phyloP scores from a whole-genome alignment of 2,888 invertebrate species.

The Epirrhoe alternata region DNA sequence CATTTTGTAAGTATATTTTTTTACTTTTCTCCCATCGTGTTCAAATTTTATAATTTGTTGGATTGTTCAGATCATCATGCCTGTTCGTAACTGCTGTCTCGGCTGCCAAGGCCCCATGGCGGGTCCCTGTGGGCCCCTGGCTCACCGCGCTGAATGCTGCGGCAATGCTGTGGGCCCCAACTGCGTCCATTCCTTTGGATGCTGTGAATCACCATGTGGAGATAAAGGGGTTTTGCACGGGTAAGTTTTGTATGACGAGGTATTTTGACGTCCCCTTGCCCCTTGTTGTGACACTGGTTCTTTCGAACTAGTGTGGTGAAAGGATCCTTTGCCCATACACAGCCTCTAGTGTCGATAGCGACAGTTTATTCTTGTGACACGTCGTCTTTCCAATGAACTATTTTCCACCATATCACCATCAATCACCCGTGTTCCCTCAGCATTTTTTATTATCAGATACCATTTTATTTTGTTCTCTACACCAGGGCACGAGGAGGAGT shows the following conservation, averaged over 20 bases:
- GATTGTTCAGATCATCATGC: constrained; percentile 54
- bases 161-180: constrained; percentile 60
- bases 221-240: constrained; percentile 65
- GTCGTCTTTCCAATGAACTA: too few relatives aligned
- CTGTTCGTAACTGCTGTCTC: constrained; percentile 75
- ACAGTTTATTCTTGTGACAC: too few relatives aligned
- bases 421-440: too few relatives aligned
- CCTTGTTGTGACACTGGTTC: too few relatives aligned
- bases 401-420: too few relatives aligned
- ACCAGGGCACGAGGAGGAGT: constrained; percentile 67
- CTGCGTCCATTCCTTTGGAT: constrained; percentile 63
- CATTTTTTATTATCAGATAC: too few relatives aligned
- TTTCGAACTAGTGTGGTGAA: too few relatives aligned
- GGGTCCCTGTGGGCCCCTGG: constrained; percentile 64
- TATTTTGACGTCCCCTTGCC: too few relatives aligned
- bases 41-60: neutral
- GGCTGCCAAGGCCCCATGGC: constrained; percentile 61
- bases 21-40: neutral
- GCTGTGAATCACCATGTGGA: constrained; percentile 61
- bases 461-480: neutral
- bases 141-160: constrained; percentile 52
- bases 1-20: constrained; percentile 6
- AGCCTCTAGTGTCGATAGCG: neutral
- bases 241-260: constrained; percentile 46
- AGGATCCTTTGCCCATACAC: too few relatives aligned